These are phyloP conservation scores for Bolborhynchus lineola DNA, from an alignment of 2,113 vertebrate species.

Conservation along the genomic window DNA sequence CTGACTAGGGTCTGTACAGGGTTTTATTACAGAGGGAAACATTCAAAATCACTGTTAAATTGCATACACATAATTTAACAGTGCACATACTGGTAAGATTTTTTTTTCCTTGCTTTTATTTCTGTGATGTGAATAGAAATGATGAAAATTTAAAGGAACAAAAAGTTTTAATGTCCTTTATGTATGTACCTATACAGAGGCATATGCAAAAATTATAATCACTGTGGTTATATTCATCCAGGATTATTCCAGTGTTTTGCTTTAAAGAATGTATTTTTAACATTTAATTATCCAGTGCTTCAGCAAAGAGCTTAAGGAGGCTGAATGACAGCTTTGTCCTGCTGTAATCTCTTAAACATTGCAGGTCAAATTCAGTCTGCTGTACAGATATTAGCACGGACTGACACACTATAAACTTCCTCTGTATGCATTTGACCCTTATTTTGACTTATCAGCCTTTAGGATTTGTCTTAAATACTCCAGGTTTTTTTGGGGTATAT, in stretches of 20 bases:
- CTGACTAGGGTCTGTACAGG: background rate
- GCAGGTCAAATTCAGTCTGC: background rate
- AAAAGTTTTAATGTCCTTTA: background rate
- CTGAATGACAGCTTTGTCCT: background rate
- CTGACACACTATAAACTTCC: background rate
- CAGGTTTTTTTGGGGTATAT: background rate
- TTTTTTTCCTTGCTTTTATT: background rate
- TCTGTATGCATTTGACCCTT: background rate
- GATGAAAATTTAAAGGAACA: background rate
- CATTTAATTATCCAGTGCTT: background rate
- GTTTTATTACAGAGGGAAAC: background rate
- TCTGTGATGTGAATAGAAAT: background rate
- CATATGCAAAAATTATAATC: background rate
- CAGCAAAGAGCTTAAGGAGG: background rate
- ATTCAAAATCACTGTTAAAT: background rate
- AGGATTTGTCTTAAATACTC: background rate
- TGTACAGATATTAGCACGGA: background rate
- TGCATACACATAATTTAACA: background rate
- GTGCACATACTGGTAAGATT: background rate
- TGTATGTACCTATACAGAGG: background rate
- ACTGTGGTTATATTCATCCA: background rate
- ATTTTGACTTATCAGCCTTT: background rate
- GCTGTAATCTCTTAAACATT: background rate
- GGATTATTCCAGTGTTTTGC: background rate
- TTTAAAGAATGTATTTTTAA: background rate